Base-by-base conservation (phyloP, 2,888 invertebrate genomes). In the Athripsodes cinereus region DNA sequence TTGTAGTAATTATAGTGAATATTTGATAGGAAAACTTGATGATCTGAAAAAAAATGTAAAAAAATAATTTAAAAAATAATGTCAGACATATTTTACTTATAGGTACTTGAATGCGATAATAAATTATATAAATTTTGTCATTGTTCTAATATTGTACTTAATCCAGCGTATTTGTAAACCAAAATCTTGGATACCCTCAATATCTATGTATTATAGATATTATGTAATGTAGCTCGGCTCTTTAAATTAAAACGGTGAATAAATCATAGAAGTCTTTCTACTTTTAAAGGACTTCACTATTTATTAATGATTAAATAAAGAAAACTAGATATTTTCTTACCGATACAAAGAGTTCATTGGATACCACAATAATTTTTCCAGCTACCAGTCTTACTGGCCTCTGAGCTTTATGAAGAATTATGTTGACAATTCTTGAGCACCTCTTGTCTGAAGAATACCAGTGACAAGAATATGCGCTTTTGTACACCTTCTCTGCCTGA, bases 21-120 rank as follows among this genome's bases (percentile, higher is more conserved):
- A 63, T 63, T 54, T 63, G 63, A 52, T 63, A 63, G 13, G 63
- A 52, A 26, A 11, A 59, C 35, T 35, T 58, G 13, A 61, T 53
- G n/a, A 61, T 61, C 63, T 63, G 63, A 16, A 63, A 62, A 10
- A 19, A n/a, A n/a, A n/a, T n/a, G n/a, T n/a, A n/a, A n/a, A n/a
- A 48, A 53, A 57, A 58, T 50, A 26, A 16, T 3, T 3, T 10
- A 26, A 26, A 26, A 10, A 26, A 26, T 6, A 26, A 26, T 26
- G 10, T 26, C 10, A 26, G 26, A 3, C 26, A 26, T 26, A 6
- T 26, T 6, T n/a, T n/a, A n/a, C n/a, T n/a, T n/a, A n/a, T n/a
- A n/a, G n/a, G n/a, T n/a, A n/a, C n/a, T n/a, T 26, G 26, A 26
- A 26, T 6, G 10, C 10, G 10, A 26, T 26, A 10, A 26, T 26